A percentile compares a stretch with the other conserved stretches of the same genome.
These are phyloP conservation scores for Alethe castanea DNA, from an alignment of 2,113 vertebrate genomes.

Conservation along the genomic window DNA sequence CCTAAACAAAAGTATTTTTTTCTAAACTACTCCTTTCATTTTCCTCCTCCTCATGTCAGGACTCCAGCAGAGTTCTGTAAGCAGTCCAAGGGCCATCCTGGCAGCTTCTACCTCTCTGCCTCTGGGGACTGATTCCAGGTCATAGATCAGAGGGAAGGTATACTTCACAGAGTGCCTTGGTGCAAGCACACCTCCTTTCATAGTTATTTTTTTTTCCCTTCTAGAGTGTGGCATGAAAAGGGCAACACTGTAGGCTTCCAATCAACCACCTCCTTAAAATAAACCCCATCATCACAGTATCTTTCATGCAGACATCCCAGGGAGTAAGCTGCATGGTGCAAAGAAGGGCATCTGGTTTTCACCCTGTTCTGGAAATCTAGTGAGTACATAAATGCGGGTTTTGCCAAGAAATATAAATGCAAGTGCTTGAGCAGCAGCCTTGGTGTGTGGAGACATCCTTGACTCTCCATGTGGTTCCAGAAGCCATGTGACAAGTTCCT, in stretches of 20 bases:
- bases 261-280: constrained; percentile 56
- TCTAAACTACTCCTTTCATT: constrained; percentile 58
- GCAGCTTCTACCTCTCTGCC: constrained; percentile 33
- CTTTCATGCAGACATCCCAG: constrained; percentile 50
- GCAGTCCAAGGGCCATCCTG: constrained; percentile 38
- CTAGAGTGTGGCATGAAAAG: constrained; percentile 47
- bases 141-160: constrained; percentile 55
- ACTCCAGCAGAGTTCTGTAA: constrained; percentile 60
- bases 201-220: neutral
- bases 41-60: constrained; percentile 51
- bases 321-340: constrained; percentile 5
- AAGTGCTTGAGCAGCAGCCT: neutral
- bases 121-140: constrained; percentile 49
- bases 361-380: constrained; percentile 42
- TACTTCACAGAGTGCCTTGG: constrained; percentile 32
- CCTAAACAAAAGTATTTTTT: constrained; percentile 65
- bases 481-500: neutral
- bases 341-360: constrained; percentile 57
- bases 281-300: constrained; percentile 37
- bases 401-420: constrained; percentile 58
- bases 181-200: constrained; percentile 21
- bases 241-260: constrained; percentile 46
- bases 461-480: constrained; percentile 8
- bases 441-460: neutral
- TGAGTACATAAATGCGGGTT: neutral